A percentile compares a stretch with the other conserved stretches of the same genome.
phyloP scores from a whole-genome alignment of 2,888 invertebrate genomes.

The Pimpla rufipes region DNA sequence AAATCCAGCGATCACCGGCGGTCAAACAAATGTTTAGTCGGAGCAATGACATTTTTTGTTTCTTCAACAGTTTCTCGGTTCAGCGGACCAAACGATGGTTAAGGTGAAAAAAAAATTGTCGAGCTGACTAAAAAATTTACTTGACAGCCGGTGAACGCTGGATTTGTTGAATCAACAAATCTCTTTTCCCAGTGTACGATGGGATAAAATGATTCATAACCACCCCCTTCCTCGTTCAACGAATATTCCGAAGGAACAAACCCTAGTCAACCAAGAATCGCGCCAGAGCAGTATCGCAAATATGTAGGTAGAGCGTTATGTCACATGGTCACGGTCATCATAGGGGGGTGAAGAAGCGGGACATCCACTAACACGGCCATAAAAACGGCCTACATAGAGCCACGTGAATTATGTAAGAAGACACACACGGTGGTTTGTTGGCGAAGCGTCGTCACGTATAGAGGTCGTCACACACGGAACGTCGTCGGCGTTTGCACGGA shows the following conservation, averaged over 20 bases:
- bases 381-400: slow-evolving; percentile 19
- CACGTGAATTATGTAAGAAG: slow-evolving; percentile 58
- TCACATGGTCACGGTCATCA: slow-evolving; percentile 57
- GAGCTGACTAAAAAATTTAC: no score
- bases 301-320: background rate
- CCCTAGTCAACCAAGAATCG: background rate
- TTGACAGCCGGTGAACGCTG: no score
- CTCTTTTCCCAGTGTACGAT: no score
- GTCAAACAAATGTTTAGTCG: no score
- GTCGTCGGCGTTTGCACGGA: background rate
- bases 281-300: background rate
- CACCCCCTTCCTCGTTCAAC: background rate
- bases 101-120: no score
- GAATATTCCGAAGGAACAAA: background rate
- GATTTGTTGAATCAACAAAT: no score
- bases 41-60: no score
- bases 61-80: no score
- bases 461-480: background rate
- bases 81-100: no score
- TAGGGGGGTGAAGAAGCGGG: background rate
- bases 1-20: no score
- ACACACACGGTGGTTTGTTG: slow-evolving; percentile 26
- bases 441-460: slow-evolving; percentile 26
- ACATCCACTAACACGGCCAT: slow-evolving; percentile 10
- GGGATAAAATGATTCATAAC: no score